Evolutionary conservation across 2,888 invertebrate species (phyloP), one percentile per base, ranked within the genome.

Genomic region (Ceraclea dissimilis): DNA sequence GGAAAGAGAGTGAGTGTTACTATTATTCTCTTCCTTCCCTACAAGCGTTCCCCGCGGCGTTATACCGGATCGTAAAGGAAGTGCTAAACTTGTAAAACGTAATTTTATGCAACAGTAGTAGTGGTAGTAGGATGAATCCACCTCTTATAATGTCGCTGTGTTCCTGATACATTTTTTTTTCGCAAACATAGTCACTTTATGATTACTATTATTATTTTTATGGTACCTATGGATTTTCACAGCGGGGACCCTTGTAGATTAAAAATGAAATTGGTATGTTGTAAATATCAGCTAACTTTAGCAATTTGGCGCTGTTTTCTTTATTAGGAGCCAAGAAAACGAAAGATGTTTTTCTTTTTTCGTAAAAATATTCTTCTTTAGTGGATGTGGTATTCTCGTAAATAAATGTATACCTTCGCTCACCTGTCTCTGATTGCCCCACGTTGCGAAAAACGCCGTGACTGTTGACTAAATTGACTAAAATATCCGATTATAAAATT

Each of bases 31-130:
- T 46, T 39, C 43, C 51, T 49, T 52, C 49, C 26, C 10, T 26
- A 26, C 26, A 26, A 26, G 5, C 13, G 33, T 33, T 54, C 57
- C 59, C 58, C 54, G 56, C 54, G 48, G 59, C 54, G 56, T 51
- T 54, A 47, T 57, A 58, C 54, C 57, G 50, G 51, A 43, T 55
- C 61, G 51, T 60, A 58, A 60, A 62, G 62, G 62, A 62, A 60
- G 62, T 58, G 62, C 60, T 62, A 62, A 62, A 62, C 62, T 60
- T 62, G 62, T 62, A 62, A 61, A 62, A 54, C 62, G 62, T 62
- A 62, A 62, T 62, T 62, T 62, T 60, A 62, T 62, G 60, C 62
- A 62, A 58, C 60, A 39, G 39, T 39, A 39, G 2, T 39, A 39
- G 39, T 53, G 44, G 49, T 57, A 48, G 39, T 43, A 44, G 50